Evolutionary conservation across 2,888 invertebrate species (phyloP).

Genomic region (Autographa pulchrina): DNA sequence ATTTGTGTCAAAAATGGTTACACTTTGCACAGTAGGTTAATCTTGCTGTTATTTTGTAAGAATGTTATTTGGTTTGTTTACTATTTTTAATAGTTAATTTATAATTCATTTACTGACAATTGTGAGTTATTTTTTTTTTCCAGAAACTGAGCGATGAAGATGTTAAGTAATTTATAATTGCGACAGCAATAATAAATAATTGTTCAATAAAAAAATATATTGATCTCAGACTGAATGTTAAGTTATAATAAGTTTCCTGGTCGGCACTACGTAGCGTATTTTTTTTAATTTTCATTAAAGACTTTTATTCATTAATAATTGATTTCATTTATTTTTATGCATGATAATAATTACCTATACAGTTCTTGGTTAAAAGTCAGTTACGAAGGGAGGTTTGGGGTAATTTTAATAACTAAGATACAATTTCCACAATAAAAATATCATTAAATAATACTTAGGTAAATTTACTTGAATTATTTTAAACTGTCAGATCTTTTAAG

Average conservation of each 20-base stretch:
- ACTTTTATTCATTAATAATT: not conserved
- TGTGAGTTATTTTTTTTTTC: not conserved
- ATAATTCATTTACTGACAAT: not conserved
- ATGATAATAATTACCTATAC: conserved; percentile 7
- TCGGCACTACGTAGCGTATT: not conserved
- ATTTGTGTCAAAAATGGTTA: not conserved
- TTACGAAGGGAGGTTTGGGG: not conserved
- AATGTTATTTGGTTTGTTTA: not conserved
- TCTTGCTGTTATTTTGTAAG: not conserved
- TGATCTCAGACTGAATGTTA: not conserved
- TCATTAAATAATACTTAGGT: not conserved
- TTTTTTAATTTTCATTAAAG: not conserved
- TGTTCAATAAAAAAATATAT: not conserved
- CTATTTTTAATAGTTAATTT: not conserved
- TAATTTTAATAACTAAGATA: not conserved
- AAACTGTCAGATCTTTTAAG: not conserved
- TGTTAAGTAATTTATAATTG: not conserved
- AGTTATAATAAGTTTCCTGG: not conserved
- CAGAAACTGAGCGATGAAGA: not conserved
- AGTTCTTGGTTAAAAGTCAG: conserved; percentile 5
- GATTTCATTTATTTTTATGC: not conserved
- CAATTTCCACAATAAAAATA: not conserved
- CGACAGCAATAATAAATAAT: not conserved
- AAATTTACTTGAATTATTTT: conserved; percentile 2
- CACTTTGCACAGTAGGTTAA: too few species aligned